phyloP scores from a whole-genome alignment of 2,113 vertebrate genomes.

The Passer domesticus region DNA sequence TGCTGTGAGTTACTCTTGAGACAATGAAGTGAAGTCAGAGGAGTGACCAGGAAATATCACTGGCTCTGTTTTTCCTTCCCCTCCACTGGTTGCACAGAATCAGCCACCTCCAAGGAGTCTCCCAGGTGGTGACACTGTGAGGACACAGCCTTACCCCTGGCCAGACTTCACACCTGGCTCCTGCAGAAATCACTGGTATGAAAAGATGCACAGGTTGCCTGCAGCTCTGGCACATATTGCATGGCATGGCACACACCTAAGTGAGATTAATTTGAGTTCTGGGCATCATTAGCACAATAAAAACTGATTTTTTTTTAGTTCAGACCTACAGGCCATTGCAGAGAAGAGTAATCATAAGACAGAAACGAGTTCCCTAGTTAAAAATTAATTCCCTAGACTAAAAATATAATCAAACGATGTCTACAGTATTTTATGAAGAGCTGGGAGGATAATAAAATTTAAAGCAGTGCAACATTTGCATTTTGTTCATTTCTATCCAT shows the following conservation, averaged over 20 bases:
- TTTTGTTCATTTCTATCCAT: constrained; percentile 44
- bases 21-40: background rate
- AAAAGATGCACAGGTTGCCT: background rate
- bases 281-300: constrained; percentile 64
- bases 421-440: constrained; percentile 63
- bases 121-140: background rate
- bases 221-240: background rate
- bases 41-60: background rate
- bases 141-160: background rate
- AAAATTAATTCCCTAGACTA: constrained; percentile 68
- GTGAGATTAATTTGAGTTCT: constrained; percentile 59
- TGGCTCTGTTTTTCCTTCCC: background rate
- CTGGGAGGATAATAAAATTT: constrained; percentile 67
- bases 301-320: constrained; percentile 57
- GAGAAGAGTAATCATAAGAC: constrained; percentile 46
- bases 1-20: background rate
- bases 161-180: background rate
- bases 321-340: constrained; percentile 54
- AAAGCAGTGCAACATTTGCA: constrained; percentile 59
- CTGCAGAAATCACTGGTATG: background rate
- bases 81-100: background rate
- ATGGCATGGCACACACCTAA: constrained; percentile 19
- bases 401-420: constrained; percentile 66
- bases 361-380: constrained; percentile 56
- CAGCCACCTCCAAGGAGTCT: background rate